Evolutionary conservation across 2,797 vertebrate genomes (phyloP).

Genomic region (Poecilia wingei): DNA sequence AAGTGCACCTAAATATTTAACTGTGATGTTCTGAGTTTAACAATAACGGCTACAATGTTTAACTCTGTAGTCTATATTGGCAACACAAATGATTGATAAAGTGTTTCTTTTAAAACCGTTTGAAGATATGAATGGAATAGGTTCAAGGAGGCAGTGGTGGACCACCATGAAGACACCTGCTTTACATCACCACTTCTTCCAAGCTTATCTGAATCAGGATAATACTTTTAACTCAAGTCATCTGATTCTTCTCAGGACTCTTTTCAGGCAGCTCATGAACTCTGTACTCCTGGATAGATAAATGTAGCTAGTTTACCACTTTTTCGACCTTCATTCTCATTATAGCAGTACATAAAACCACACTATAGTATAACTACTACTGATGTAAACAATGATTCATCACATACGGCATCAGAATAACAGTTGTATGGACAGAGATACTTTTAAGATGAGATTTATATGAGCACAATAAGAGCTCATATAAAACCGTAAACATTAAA

Average conservation of each 20-base stretch:
- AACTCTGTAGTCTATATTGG: background rate
- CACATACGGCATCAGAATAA: background rate
- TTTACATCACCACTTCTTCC: background rate
- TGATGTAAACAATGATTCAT: background rate
- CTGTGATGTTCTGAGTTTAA: background rate
- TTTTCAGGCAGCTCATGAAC: background rate
- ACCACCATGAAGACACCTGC: background rate
- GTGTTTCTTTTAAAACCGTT: background rate
- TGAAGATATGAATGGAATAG: background rate
- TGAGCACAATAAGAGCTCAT: background rate
- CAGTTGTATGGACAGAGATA: background rate
- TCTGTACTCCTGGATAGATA: background rate
- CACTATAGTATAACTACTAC: background rate
- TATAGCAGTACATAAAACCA: background rate
- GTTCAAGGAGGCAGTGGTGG: background rate
- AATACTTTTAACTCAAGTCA: background rate
- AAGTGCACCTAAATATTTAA: background rate
- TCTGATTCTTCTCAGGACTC: no score
- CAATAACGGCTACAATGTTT: background rate
- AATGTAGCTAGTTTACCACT: background rate
- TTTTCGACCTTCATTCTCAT: background rate
- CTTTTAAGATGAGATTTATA: background rate
- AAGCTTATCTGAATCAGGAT: background rate
- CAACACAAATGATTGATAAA: background rate
- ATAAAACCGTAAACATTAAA: conserved; percentile 1